A percentile compares a stretch with the other conserved stretches of the same genome.
phyloP scores from a whole-genome alignment of 2,888 invertebrate genomes.

The Yponomeuta evonymella region DNA sequence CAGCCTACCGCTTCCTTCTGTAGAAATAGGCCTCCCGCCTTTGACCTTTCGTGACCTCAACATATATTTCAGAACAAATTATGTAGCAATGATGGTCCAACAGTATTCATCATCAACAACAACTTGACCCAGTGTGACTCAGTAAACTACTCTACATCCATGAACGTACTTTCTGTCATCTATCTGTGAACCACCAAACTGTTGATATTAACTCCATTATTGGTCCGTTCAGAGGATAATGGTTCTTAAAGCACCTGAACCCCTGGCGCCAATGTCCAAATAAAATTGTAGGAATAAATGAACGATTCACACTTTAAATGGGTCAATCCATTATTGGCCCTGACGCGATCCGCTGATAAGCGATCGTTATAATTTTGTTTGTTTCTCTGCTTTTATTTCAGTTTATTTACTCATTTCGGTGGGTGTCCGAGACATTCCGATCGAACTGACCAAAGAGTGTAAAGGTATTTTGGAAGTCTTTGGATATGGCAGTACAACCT shows the following conservation, averaged over 20 bases:
- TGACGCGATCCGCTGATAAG: conserved; percentile 55
- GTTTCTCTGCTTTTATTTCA: conserved; percentile 48
- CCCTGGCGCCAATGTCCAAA: conserved; percentile 4
- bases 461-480: conserved; percentile 26
- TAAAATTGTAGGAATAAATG: conserved; percentile 34
- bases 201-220: too few relatives aligned
- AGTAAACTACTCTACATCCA: too few relatives aligned
- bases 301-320: conserved; percentile 67
- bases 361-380: conserved; percentile 46
- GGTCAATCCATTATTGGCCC: conserved; percentile 68
- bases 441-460: conserved; percentile 27
- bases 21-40: too few relatives aligned
- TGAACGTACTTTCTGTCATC: too few relatives aligned
- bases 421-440: conserved; percentile 47
- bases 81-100: too few relatives aligned
- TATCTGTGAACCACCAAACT: too few relatives aligned
- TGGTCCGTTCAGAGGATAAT: background rate
- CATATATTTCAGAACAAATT: too few relatives aligned
- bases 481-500: background rate
- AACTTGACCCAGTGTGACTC: too few relatives aligned
- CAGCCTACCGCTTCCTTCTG: too few relatives aligned
- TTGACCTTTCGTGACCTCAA: too few relatives aligned
- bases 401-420: conserved; percentile 37
- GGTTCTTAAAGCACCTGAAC: background rate
- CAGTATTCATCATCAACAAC: too few relatives aligned